Evolutionary conservation across 2,797 vertebrate species (phyloP).

Genomic region (Argyrosomus regius): DNA sequence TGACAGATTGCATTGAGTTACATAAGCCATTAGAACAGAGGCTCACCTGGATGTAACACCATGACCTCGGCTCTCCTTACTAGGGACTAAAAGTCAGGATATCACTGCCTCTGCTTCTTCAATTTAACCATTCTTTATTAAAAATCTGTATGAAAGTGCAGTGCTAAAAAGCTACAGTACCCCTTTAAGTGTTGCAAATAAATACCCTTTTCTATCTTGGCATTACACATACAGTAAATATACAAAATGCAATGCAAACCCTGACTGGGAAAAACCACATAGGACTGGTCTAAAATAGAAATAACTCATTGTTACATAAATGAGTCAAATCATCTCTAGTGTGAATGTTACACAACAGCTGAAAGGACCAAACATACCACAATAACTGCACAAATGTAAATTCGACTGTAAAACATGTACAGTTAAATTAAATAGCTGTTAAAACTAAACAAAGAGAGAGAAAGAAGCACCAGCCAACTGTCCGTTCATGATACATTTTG

Average conservation of each 20-base stretch:
- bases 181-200: not conserved
- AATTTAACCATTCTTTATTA: not conserved
- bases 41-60: not conserved
- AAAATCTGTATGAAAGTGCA: not conserved
- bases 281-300: conserved; percentile 7
- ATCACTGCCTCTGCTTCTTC: not conserved
- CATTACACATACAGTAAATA: not conserved
- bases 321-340: conserved; percentile 20
- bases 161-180: not conserved
- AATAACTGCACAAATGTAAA: not conserved
- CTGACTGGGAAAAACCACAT: not conserved
- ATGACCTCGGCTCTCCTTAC: not conserved
- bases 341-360: conserved; percentile 40
- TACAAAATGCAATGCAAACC: not conserved
- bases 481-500: conserved; percentile 44
- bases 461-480: conserved; percentile 34
- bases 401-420: not conserved
- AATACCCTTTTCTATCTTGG: not conserved
- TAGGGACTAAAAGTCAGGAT: not conserved
- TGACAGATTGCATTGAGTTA: not conserved
- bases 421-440: conserved; percentile 6
- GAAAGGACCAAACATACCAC: conserved; percentile 4
- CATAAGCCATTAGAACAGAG: not conserved
- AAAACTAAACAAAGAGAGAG: conserved; percentile 16
- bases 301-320: conserved; percentile 26